Evolutionary conservation across 2,113 vertebrate species (phyloP).

Genomic region (Dasypus novemcinctus): DNA sequence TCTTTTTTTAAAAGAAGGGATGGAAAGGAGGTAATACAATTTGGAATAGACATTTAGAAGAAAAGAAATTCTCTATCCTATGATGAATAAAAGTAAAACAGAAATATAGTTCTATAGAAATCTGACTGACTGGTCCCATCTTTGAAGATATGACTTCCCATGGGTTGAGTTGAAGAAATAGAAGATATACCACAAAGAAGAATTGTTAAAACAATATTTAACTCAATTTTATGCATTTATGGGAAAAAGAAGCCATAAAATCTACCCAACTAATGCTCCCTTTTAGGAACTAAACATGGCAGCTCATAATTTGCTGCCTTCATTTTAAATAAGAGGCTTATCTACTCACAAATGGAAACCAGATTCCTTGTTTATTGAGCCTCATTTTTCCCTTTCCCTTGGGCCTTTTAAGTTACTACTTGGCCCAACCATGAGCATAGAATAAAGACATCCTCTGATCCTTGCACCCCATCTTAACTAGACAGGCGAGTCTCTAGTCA

Average conservation of each 20-base stretch:
- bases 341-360: neutral
- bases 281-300: slow-evolving; percentile 4
- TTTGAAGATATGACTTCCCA: neutral
- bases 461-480: neutral
- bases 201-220: neutral
- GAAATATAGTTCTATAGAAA: neutral
- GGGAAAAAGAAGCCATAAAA: neutral
- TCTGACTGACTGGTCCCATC: neutral
- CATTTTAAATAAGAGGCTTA: neutral
- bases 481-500: neutral
- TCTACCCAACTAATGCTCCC: neutral
- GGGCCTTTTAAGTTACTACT: neutral
- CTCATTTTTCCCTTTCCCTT: neutral
- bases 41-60: slow-evolving; percentile 32
- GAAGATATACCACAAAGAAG: neutral
- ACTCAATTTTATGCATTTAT: neutral
- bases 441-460: neutral
- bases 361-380: neutral
- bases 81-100: neutral
- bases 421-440: neutral
- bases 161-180: neutral
- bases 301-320: neutral
- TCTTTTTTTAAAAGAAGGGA: neutral
- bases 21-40: neutral
- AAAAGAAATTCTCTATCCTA: neutral